These are phyloP conservation scores for Actinia tenebrosa DNA, from an alignment of 64 coral and sea anemone genomes.

Conservation along the genomic window DNA sequence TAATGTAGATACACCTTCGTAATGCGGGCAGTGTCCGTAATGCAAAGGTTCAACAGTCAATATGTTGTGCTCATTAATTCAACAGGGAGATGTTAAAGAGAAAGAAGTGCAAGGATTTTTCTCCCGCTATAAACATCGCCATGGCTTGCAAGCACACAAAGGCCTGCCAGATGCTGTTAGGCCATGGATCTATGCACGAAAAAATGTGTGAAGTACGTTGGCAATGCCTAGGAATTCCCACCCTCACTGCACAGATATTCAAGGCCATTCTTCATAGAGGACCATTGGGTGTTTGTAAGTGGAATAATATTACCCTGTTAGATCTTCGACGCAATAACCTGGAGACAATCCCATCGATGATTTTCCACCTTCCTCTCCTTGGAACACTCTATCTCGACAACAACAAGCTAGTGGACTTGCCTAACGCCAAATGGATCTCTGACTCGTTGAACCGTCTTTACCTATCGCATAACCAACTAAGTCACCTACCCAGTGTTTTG, in stretches of 20 bases:
- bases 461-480: constrained; percentile 44
- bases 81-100: constrained; percentile 14
- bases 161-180: constrained; percentile 13
- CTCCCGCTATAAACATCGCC: constrained; percentile 41
- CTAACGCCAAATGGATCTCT: constrained; percentile 34
- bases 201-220: constrained; percentile 30
- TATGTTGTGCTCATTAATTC: background rate
- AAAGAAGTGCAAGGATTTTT: constrained; percentile 29
- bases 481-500: constrained; percentile 22
- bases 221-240: constrained; percentile 20
- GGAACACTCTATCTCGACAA: constrained; percentile 25
- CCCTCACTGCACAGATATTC: constrained; percentile 18
- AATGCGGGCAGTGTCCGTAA: too few relatives aligned
- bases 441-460: constrained; percentile 21
- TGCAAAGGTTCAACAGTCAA: background rate
- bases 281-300: background rate
- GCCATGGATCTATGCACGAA: constrained; percentile 15
- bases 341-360: background rate
- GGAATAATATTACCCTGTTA: constrained; percentile 6
- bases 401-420: constrained; percentile 31
- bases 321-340: constrained; percentile 39
- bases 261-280: constrained; percentile 1
- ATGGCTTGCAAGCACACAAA: constrained; percentile 14
- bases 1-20: too few relatives aligned
- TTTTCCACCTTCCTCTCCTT: constrained; percentile 36